phyloP scores from a whole-genome alignment of 2,888 invertebrate species.

The Protophormia terraenovae region DNA sequence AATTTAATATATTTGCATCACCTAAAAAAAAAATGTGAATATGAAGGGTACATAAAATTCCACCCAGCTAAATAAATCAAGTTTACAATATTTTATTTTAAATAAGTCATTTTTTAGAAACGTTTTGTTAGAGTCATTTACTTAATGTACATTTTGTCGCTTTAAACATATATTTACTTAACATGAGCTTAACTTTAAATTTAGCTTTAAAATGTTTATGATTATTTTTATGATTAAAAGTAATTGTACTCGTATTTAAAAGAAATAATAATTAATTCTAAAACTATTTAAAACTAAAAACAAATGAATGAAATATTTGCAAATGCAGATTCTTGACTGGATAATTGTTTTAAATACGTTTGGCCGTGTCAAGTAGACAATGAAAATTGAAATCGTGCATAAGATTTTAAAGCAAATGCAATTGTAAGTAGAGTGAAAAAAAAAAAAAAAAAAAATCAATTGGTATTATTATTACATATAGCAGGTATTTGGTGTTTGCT shows the following conservation, averaged over 20 bases:
- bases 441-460: not conserved
- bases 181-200: not conserved
- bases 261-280: constrained; percentile 52
- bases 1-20: no score
- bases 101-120: not conserved
- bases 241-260: constrained; percentile 18
- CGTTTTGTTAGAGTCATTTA: constrained; percentile 25
- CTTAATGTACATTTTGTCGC: constrained; percentile 43
- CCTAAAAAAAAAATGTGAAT: no score
- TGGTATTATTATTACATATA: not conserved
- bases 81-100: not conserved
- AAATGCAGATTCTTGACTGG: constrained; percentile 44
- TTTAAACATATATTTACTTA: not conserved
- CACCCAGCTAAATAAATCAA: no score
- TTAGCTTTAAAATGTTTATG: not conserved
- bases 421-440: no score
- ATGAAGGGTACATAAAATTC: no score
- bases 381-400: constrained; percentile 64
- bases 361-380: constrained; percentile 36
- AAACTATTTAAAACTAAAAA: not conserved
- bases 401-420: constrained; percentile 2
- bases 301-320: constrained; percentile 9
- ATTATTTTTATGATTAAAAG: constrained; percentile 43
- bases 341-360: constrained; percentile 36
- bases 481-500: not conserved